Conservation (phyloP, 2,113 vertebrate genomes). For the Chaetops frenatus region DNA sequence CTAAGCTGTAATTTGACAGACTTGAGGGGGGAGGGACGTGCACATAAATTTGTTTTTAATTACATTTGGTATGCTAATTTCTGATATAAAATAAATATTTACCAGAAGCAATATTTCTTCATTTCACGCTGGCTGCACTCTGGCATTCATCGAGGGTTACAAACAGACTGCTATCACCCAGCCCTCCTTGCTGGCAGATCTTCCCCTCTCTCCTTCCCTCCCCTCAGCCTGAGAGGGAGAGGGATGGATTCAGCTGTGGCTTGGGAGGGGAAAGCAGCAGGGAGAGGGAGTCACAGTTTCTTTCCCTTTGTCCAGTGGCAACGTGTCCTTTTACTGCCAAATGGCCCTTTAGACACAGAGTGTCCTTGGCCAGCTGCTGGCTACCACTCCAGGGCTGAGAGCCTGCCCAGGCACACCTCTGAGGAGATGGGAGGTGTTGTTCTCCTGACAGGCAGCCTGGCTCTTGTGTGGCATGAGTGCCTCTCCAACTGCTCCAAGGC, state of each 20-base stretch:
- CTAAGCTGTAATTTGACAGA: constrained; percentile 70
- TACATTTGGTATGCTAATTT: constrained; percentile 87
- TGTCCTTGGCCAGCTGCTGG: neutral
- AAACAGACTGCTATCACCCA: constrained; percentile 47
- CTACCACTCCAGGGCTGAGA: neutral
- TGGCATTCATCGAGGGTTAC: constrained; percentile 69
- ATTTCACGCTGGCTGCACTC: constrained; percentile 78
- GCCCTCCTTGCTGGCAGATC: neutral
- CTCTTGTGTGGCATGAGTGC: neutral
- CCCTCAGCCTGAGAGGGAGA: neutral
- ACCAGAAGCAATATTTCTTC: constrained; percentile 79
- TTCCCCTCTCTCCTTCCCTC: neutral
- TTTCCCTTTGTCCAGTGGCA: neutral
- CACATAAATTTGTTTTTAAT: constrained; percentile 78
- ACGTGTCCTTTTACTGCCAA: neutral
- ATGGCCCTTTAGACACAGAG: neutral
- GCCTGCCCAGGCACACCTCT: accelerated
- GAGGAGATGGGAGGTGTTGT: neutral
- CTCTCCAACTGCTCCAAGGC: neutral
- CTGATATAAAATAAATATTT: constrained; percentile 86
- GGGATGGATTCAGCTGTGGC: neutral
- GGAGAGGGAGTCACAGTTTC: neutral
- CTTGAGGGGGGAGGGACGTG: constrained; percentile 10
- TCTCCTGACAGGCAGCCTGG: neutral
- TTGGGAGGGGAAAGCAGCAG: neutral